These are phyloP conservation scores for Oxyteleia sp. DNA, from an alignment of 2,888 invertebrate genomes.

Conservation along the genomic window DNA sequence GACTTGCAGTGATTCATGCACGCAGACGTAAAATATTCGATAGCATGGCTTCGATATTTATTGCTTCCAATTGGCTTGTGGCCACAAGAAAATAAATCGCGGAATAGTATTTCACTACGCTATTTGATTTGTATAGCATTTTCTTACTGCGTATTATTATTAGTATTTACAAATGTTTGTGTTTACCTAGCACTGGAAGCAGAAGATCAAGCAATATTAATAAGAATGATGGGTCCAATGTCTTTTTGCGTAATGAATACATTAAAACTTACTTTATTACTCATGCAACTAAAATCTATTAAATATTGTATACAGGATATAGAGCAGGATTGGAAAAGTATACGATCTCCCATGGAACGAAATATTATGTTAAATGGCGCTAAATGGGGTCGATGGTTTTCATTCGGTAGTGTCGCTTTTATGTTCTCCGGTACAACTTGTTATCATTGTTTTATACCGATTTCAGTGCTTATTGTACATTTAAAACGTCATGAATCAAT, in stretches of 20 bases:
- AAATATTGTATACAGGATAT: constrained; percentile 27
- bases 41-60: constrained; percentile 52
- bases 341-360: not conserved
- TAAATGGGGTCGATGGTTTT: constrained; percentile 25
- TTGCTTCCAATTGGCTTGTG: constrained; percentile 45
- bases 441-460: constrained; percentile 41
- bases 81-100: constrained; percentile 13
- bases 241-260: constrained; percentile 42
- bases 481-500: not conserved
- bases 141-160: not conserved
- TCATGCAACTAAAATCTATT: constrained; percentile 7
- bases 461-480: constrained; percentile 3
- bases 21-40: constrained; percentile 28
- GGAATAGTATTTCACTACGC: too few relatives aligned
- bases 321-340: constrained; percentile 17
- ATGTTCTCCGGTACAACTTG: constrained; percentile 34
- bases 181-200: constrained; percentile 28
- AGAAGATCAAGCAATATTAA: not conserved
- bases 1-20: not conserved
- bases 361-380: constrained; percentile 24
- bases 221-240: constrained; percentile 32
- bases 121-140: constrained; percentile 16
- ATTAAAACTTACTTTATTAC: constrained; percentile 15
- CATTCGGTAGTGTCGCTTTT: constrained; percentile 26
- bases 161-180: not conserved